phyloP scores from a whole-genome alignment of 2,113 vertebrate species.

The Progne subis region DNA sequence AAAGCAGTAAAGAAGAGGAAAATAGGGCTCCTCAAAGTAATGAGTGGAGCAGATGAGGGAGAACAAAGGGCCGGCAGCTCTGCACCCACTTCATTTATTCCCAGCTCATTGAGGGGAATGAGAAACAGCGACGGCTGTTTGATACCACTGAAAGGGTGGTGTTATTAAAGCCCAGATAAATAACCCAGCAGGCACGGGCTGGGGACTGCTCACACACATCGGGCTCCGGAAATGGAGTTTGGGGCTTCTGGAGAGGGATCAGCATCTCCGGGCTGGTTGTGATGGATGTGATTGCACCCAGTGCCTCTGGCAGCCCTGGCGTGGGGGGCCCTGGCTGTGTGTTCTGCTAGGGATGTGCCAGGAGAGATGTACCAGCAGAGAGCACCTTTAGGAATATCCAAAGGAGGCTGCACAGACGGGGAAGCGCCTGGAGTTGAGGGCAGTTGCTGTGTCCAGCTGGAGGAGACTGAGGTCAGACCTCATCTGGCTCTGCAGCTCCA shows the following conservation, averaged over 20 bases:
- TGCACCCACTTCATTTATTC: slow-evolving; percentile 8
- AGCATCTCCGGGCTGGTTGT: rapidly evolving
- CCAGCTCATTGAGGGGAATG: background rate
- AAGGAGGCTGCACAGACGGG: background rate
- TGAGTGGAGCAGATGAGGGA: slow-evolving; percentile 49
- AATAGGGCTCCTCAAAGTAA: slow-evolving; percentile 45
- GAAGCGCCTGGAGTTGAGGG: background rate
- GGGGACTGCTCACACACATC: background rate
- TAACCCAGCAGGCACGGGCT: background rate
- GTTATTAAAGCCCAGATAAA: background rate
- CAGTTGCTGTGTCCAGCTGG: background rate
- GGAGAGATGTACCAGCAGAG: background rate
- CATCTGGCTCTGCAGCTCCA: background rate
- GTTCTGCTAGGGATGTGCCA: rapidly evolving
- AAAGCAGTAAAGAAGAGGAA: slow-evolving; percentile 36
- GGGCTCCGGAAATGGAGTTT: background rate
- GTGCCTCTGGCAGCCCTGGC: background rate
- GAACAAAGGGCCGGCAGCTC: slow-evolving; percentile 46
- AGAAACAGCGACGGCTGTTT: background rate
- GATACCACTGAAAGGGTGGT: background rate
- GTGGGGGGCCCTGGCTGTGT: rapidly evolving
- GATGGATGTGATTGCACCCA: rapidly evolving
- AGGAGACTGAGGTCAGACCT: background rate
- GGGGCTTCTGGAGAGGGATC: background rate
- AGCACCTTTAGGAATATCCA: background rate